These are phyloP conservation scores for Pocillopora verrucosa DNA, from an alignment of 64 coral and sea anemone species.

Conservation along the genomic window DNA sequence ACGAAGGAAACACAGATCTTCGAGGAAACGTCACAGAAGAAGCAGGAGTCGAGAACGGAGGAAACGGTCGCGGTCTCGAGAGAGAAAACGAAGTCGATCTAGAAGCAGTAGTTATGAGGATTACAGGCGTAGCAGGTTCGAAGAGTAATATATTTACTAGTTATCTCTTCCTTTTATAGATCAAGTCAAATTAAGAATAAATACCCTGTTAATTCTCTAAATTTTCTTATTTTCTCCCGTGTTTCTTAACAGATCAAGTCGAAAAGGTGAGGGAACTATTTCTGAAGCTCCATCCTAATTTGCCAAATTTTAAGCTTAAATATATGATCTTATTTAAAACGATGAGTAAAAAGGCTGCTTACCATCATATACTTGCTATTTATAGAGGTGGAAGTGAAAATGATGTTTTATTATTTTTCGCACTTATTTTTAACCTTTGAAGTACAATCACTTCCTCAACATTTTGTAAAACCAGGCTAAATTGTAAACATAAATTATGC, in stretches of 20 bases:
- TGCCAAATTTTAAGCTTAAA: no score
- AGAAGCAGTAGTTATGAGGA: constrained; percentile 58
- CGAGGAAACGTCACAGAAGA: constrained; percentile 47
- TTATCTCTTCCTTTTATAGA: not conserved
- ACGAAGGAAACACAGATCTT: constrained; percentile 49
- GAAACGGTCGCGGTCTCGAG: constrained; percentile 45
- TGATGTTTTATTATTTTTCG: no score
- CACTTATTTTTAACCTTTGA: no score
- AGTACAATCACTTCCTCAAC: no score
- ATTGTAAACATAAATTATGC: no score
- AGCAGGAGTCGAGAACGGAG: constrained; percentile 62
- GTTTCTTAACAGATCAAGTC: not conserved
- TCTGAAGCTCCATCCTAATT: not conserved
- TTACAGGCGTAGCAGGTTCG: constrained; percentile 45
- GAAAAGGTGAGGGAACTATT: not conserved
- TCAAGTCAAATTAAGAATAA: not conserved
- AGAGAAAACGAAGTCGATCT: constrained; percentile 46
- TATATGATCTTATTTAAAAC: no score
- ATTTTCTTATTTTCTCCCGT: not conserved
- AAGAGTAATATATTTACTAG: not conserved
- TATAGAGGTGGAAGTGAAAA: no score
- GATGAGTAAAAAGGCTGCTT: no score
- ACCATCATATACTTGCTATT: no score
- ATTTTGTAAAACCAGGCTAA: no score
- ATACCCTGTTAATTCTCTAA: not conserved